phyloP scores from a whole-genome alignment of 1,140 invertebrate species.

The Lucilia cuprina region DNA sequence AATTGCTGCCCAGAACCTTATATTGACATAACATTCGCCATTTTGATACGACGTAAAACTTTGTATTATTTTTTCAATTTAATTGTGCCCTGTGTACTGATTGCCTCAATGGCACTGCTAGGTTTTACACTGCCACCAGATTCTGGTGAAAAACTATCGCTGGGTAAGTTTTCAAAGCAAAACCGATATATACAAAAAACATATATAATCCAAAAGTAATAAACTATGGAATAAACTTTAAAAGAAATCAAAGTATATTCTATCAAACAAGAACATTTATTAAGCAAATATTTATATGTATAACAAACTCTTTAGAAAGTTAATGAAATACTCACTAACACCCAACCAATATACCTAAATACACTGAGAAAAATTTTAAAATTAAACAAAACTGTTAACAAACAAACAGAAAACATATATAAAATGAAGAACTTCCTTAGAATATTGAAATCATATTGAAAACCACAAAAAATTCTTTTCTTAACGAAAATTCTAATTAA shows the following conservation, averaged over 20 bases:
- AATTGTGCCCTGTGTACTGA: slow-evolving; percentile 98
- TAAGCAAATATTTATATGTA: too few species aligned
- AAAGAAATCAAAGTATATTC: not conserved
- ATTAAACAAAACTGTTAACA: not conserved
- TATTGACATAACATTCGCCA: slow-evolving; percentile 97
- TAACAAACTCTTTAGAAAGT: too few species aligned
- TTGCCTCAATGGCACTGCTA: slow-evolving; percentile 97
- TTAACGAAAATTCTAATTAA: not conserved
- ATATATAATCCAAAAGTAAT: not conserved
- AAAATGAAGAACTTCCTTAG: not conserved
- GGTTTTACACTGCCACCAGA: slow-evolving; percentile 98
- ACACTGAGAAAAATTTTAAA: not conserved
- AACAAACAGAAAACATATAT: not conserved
- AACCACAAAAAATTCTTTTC: not conserved
- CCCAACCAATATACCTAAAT: not conserved
- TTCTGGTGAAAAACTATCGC: slow-evolving; percentile 98
- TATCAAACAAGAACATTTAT: too few species aligned
- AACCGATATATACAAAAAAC: not conserved
- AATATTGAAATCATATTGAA: too few species aligned
- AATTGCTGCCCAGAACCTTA: slow-evolving; percentile 96
- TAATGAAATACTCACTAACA: not conserved
- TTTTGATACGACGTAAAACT: slow-evolving; percentile 96
- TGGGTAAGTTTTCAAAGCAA: slow-evolving; percentile 73
- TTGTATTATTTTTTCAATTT: slow-evolving; percentile 99
- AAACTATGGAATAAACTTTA: not conserved